These are phyloP conservation scores for Nixonia krombeini DNA, from an alignment of 1,140 invertebrate species.

Conservation along the genomic window DNA sequence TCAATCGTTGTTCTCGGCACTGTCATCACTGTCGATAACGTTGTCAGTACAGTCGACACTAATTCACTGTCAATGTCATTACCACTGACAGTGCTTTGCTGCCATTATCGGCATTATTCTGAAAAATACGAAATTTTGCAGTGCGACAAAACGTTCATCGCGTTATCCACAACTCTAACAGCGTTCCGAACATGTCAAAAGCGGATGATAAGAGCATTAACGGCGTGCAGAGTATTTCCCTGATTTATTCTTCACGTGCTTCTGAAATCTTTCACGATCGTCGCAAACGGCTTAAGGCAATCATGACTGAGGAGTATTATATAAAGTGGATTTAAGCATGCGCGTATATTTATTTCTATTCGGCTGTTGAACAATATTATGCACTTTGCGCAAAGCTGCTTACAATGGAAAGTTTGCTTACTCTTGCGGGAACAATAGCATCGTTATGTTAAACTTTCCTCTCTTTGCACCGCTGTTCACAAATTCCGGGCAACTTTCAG, in stretches of 20 bases:
- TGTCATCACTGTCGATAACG: no score
- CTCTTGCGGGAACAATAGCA: constrained; percentile 29
- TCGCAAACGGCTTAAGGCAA: constrained; percentile 40
- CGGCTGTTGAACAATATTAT: constrained; percentile 42
- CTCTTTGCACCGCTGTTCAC: constrained; percentile 11
- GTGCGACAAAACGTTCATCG: no score
- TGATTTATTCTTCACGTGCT: no score
- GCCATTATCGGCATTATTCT: constrained; percentile 11
- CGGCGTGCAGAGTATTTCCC: no score
- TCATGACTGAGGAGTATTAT: constrained; percentile 39
- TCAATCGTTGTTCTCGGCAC: no score
- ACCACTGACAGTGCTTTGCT: no score
- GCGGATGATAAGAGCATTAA: no score
- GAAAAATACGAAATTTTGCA: constrained; percentile 30
- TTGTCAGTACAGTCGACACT: no score
- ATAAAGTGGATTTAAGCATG: constrained; percentile 43
- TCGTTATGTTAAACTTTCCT: constrained; percentile 33
- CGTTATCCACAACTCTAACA: no score
- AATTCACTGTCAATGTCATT: no score
- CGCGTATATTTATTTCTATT: constrained; percentile 24
- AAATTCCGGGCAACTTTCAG: constrained; percentile 22
- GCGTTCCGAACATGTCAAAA: no score
- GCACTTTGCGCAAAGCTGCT: constrained; percentile 44
- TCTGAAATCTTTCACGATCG: no score
- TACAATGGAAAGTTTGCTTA: constrained; percentile 36